Evolutionary conservation across 2,113 vertebrate species (phyloP), one percentile per base, ranked within the genome.

Genomic region (Rana temporaria): DNA sequence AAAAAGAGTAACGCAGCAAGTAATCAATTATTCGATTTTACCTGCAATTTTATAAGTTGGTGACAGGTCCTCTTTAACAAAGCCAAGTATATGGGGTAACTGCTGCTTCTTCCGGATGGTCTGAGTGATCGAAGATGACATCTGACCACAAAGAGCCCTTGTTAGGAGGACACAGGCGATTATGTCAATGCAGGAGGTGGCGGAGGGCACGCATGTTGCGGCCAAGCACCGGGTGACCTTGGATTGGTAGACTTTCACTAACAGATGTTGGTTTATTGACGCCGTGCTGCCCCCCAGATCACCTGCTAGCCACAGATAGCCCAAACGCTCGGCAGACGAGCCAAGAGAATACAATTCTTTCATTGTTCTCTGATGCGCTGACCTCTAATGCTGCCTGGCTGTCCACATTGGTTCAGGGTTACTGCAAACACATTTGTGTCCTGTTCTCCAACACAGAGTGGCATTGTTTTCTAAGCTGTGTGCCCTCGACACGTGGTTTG

Each of bases 141-240:
- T 62, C 59, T 62, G 20, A n/a, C 18, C 59, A 62, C 18, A 62
- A 11, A n/a, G 19, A 38, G 56, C 8, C 26, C 53, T 34, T 34
- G 71, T n/a, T 18, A 32, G 19, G 12, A 38, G 30, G 15, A 60
- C 11, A 22, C 55, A 60, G 55, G 20, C 17, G 18, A 5, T 4
- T n/a, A 57, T 57, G 22, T 73, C 42, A 52, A 1, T 22, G 66
- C 66, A 68, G 34, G 34, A 68, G 20, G 66, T 20, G 34, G 34
- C 66, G 11, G 17, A 9, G 7, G 16, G 64, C 34, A 34, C 18
- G 42, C 19, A 26, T 59, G 55, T 30, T n/a, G 30, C 42, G 16
- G 48, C 22, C 59, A 42, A 32, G 42, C 73, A 26, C 14, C 4
- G 73, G 34, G 20, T 16, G 74, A 77, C 60, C 60, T 53, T 77